phyloP scores from a whole-genome alignment of 2,888 invertebrate genomes.

The Syrphus vitripennis region DNA sequence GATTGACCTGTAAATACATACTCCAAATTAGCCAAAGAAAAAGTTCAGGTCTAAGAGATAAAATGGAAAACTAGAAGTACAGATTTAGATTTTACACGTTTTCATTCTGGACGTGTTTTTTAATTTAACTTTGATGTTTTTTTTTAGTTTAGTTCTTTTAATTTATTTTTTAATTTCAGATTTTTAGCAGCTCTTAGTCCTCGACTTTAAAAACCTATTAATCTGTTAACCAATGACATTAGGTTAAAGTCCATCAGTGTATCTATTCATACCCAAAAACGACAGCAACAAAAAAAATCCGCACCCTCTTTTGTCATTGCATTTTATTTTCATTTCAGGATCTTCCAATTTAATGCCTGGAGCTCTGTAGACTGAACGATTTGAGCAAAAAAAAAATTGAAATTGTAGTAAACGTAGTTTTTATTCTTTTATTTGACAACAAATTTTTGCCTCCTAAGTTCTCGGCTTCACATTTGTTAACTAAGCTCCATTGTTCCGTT shows the following conservation, averaged over 20 bases:
- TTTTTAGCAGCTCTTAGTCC: not conserved
- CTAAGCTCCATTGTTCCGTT: constrained; percentile 36
- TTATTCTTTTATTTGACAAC: not conserved
- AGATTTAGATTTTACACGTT: no score
- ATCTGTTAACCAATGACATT: not conserved
- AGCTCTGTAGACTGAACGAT: constrained; percentile 21
- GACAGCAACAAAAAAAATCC: not conserved
- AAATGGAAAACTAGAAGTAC: no score
- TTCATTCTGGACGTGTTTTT: no score
- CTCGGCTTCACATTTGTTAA: constrained; percentile 45
- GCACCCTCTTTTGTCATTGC: constrained; percentile 18
- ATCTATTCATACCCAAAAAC: not conserved
- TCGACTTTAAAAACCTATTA: not conserved
- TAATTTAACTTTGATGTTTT: not conserved
- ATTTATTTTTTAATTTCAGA: not conserved
- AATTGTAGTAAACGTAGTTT: constrained; percentile 16
- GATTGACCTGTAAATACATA: no score
- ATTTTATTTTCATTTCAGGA: constrained; percentile 28
- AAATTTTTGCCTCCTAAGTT: constrained; percentile 29
- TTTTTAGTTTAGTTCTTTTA: not conserved
- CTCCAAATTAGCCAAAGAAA: no score
- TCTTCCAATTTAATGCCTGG: constrained; percentile 9
- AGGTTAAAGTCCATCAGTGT: not conserved
- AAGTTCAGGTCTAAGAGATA: no score
- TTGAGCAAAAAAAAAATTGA: not conserved